Percentiles rank a stretch among this genome's conserved stretches.
Evolutionary conservation across 37 sponge, comb jelly and placozoan species (phyloP).

Genomic region (Diacarnus erythraeanus): DNA sequence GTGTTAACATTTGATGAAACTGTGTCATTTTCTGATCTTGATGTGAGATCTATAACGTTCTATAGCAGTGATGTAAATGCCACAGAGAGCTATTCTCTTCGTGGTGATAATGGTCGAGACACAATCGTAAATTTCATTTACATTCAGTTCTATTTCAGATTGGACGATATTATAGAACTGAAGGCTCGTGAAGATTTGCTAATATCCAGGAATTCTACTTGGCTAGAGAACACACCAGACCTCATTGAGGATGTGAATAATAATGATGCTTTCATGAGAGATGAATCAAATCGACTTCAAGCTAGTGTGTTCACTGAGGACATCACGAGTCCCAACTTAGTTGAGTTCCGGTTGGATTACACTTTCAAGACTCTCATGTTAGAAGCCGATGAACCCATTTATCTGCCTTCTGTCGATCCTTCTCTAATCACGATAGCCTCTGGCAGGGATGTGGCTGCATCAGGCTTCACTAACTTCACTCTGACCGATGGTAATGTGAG

Average conservation of each 20-base stretch:
- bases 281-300: constrained; percentile 42
- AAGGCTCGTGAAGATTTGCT: constrained; percentile 68
- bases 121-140: constrained; percentile 68
- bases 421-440: constrained; percentile 66
- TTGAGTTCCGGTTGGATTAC: constrained; percentile 51
- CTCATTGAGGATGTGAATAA: constrained; percentile 76
- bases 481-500: constrained; percentile 66
- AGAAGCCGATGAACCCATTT: constrained; percentile 77
- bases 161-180: constrained; percentile 46
- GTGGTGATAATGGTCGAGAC: constrained; percentile 1
- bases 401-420: constrained; percentile 72
- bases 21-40: constrained; percentile 39
- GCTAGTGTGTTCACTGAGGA: constrained; percentile 50
- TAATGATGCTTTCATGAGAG: constrained; percentile 32
- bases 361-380: constrained; percentile 66
- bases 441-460: constrained; percentile 15
- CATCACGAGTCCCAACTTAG: constrained; percentile 64
- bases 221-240: constrained; percentile 35
- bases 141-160: constrained; percentile 58
- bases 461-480: constrained; percentile 25
- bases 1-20: constrained; percentile 89
- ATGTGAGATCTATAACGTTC: constrained; percentile 59
- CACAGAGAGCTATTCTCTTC: constrained; percentile 56
- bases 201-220: constrained; percentile 51
- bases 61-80: constrained; percentile 53